Base-by-base conservation (phyloP, 2,888 invertebrate species). In the Pecten maximus region DNA sequence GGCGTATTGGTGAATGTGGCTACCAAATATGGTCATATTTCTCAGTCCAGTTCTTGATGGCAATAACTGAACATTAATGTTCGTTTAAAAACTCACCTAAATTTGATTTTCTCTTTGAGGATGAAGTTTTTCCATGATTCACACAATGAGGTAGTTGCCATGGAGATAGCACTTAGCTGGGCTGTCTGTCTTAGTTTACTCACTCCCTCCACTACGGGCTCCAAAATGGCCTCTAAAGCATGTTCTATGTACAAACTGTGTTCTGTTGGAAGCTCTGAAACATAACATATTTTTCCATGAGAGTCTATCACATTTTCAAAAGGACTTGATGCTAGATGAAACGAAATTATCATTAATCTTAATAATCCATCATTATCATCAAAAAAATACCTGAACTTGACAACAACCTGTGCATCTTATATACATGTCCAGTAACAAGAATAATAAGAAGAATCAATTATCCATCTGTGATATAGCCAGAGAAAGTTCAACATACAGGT, bases 51-150 rank as follows among this genome's bases (percentile, higher is more conserved):
- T n/a, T n/a, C n/a, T n/a, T n/a, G n/a, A n/a, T n/a, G n/a, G n/a
- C n/a, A n/a, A n/a, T n/a, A n/a, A n/a, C n/a, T n/a, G n/a, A n/a
- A n/a, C n/a, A n/a, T n/a, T n/a, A n/a, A n/a, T n/a, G n/a, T n/a
- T n/a, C n/a, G n/a, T n/a, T n/a, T n/a, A n/a, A n/a, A n/a, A 50
- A n/a, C 90, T 48, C 89, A 96, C 96, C 96, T 96, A 92, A 96
- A 96, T 88, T 95, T 95, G 90, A 96, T 95, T 91, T 96, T 96
- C 90, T 96, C 95, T 90, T 94, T 94, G 88, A 96, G 94, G 54
- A 96, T 96, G 89, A 94, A 91, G 35, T 94, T 92, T 89, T 95
- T 95, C 96, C 96, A 96, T 8, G 96, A 95, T 87, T 96, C 95
- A 93, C 96, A 96, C 86, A 96, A 92, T 15, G 96, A 94, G 12